phyloP scores from a whole-genome alignment of 2,797 vertebrate genomes.

The Notolabrus celidotus region DNA sequence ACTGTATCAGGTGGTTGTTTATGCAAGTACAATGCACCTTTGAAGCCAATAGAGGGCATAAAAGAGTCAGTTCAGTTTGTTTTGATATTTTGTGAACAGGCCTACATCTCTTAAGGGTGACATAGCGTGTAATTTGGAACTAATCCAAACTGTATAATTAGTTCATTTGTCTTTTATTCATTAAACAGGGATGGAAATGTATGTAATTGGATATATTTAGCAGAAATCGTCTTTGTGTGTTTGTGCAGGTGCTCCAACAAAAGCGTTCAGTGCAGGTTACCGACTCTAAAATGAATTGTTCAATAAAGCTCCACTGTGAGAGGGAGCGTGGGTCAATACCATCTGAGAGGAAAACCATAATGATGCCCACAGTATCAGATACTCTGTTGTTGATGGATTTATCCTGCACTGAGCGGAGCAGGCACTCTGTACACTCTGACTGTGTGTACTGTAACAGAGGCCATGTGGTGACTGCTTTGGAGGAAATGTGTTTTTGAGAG shows the following conservation, averaged over 20 bases:
- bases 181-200: background rate
- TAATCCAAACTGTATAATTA: background rate
- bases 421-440: background rate
- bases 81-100: too few species aligned
- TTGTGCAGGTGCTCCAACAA: background rate
- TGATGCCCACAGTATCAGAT: background rate
- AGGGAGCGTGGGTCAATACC: background rate
- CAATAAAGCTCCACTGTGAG: background rate
- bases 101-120: too few species aligned
- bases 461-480: constrained; percentile 14
- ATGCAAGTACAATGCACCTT: too few species aligned
- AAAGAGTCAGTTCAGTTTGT: too few species aligned
- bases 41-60: too few species aligned
- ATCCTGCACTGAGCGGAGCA: background rate
- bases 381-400: background rate
- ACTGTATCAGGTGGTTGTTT: too few species aligned
- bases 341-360: background rate
- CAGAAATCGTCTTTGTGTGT: background rate
- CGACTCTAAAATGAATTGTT: background rate
- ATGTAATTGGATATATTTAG: background rate
- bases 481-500: background rate
- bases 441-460: background rate
- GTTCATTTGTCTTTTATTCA: background rate
- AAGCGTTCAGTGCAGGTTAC: background rate
- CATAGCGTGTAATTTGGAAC: too few species aligned